Percentiles rank a stretch among this genome's conserved stretches.
These are phyloP conservation scores for Mesorhabditis spiculigera DNA, from an alignment of 2,888 invertebrate species.

Conservation along the genomic window DNA sequence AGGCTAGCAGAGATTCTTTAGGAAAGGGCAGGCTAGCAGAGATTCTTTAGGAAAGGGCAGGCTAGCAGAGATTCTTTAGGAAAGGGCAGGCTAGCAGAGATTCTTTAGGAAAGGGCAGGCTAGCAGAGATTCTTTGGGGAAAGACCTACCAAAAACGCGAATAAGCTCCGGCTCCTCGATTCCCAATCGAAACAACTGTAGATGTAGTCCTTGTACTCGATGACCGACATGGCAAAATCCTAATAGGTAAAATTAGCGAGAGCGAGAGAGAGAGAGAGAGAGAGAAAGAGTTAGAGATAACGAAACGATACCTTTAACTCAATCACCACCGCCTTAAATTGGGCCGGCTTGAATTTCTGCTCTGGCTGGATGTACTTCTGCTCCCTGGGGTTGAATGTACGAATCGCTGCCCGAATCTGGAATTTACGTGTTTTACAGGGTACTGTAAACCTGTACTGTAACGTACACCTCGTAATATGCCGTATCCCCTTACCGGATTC, in stretches of 20 bases:
- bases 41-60: not conserved
- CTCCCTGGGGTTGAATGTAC: slow-evolving; percentile 90
- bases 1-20: too few relatives aligned
- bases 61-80: too few relatives aligned
- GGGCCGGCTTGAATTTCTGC: slow-evolving; percentile 77
- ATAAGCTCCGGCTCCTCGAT: slow-evolving; percentile 77
- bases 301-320: too few relatives aligned
- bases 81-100: too few relatives aligned
- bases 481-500: slow-evolving; percentile 76
- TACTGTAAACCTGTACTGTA: not conserved
- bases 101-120: too few relatives aligned
- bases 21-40: too few relatives aligned
- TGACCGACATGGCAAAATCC: slow-evolving; percentile 80
- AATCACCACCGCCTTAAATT: too few relatives aligned
- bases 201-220: slow-evolving; percentile 83
- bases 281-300: too few relatives aligned
- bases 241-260: slow-evolving; percentile 61
- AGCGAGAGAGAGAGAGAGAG: too few relatives aligned
- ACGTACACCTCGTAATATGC: not conserved
- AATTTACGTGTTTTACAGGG: not conserved
- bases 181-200: slow-evolving; percentile 98
- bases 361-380: slow-evolving; percentile 91
- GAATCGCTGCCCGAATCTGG: slow-evolving; percentile 79
- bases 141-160: slow-evolving; percentile 68
- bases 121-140: too few relatives aligned